Evolutionary conservation across 2,888 invertebrate species (phyloP).

Genomic region (Drosophila helvetica): DNA sequence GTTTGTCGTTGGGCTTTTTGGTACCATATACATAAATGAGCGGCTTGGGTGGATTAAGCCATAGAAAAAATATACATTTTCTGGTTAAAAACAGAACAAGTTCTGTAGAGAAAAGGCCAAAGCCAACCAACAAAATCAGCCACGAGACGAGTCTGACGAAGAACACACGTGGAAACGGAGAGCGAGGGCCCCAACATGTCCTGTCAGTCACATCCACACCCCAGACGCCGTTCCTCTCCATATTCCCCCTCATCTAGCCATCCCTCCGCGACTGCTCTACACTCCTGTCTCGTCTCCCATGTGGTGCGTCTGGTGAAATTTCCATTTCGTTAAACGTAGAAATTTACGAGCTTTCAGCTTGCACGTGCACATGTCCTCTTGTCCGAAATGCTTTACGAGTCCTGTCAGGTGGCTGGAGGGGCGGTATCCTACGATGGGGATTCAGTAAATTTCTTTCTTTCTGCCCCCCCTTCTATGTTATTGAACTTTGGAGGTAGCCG

Average conservation of each 20-base stretch:
- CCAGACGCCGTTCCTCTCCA: neutral
- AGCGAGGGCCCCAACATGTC: constrained; percentile 14
- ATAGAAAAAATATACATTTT: constrained; percentile 37
- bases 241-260: constrained; percentile 5
- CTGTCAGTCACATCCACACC: constrained; percentile 25
- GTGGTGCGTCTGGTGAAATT: constrained; percentile 54
- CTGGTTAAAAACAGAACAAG: constrained; percentile 55
- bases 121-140: constrained; percentile 22
- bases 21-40: constrained; percentile 33
- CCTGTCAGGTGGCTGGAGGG: constrained; percentile 25
- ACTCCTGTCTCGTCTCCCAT: constrained; percentile 17
- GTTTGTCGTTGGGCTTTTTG: constrained; percentile 15
- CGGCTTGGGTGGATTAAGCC: constrained; percentile 46
- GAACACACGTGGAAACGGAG: constrained; percentile 10
- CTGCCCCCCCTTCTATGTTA: constrained; percentile 48
- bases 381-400: constrained; percentile 61
- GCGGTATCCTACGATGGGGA: constrained; percentile 6
- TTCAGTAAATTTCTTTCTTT: constrained; percentile 26
- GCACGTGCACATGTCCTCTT: constrained; percentile 72
- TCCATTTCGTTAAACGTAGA: constrained; percentile 68
- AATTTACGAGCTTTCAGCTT: constrained; percentile 62
- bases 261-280: constrained; percentile 5
- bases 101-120: constrained; percentile 47
- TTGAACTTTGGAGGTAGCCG: constrained; percentile 57
- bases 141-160: constrained; percentile 32